These are phyloP conservation scores for Cyprinus carpio DNA, from an alignment of 2,113 vertebrate species.

Conservation along the genomic window DNA sequence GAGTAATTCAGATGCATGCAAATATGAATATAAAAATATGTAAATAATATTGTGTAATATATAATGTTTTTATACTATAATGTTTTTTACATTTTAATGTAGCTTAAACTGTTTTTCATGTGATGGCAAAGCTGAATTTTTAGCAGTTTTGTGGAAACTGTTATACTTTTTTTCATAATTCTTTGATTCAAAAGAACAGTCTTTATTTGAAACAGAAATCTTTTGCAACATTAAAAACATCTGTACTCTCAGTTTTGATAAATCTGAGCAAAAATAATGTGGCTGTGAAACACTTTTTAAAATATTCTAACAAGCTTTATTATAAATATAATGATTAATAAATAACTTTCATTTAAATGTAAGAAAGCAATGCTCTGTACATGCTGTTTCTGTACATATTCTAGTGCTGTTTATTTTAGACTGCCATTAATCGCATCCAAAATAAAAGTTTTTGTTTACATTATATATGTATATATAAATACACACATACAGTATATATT, in stretches of 20 bases:
- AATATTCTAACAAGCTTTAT: background rate
- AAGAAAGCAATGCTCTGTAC: background rate
- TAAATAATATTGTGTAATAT: too few species aligned
- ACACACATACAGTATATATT: too few species aligned
- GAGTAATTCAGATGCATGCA: background rate
- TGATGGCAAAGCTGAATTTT: background rate
- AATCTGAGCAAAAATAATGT: background rate
- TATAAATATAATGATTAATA: background rate
- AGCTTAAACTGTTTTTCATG: background rate
- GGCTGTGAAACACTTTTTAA: background rate
- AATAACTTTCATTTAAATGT: background rate
- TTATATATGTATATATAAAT: too few species aligned
- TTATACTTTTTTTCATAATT: background rate
- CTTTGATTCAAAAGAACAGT: background rate
- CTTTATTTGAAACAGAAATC: background rate
- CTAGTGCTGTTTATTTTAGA: too few species aligned
- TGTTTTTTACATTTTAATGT: background rate
- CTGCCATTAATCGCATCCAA: too few species aligned
- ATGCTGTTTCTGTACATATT: background rate
- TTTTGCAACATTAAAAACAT: background rate
- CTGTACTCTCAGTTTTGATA: background rate
- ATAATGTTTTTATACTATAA: too few species aligned
- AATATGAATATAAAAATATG: too few species aligned
- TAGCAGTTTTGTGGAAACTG: background rate
- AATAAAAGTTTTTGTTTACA: too few species aligned